Evolutionary conservation across 1,140 invertebrate species (phyloP).

Genomic region (Eupeodes corollae): DNA sequence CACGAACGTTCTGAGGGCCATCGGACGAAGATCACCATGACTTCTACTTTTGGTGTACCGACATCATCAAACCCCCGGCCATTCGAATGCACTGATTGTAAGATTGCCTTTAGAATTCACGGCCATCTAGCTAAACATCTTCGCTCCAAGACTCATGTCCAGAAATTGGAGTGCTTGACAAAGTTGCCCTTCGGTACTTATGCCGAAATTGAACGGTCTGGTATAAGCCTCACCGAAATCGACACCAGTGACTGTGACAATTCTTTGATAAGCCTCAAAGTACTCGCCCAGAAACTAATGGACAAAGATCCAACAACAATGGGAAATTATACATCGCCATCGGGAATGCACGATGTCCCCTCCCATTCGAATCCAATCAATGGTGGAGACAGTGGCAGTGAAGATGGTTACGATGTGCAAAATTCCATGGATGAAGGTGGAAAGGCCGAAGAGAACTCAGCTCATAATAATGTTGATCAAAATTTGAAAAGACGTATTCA

Average conservation of each 20-base stretch:
- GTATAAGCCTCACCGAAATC: slow-evolving; percentile 82
- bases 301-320: slow-evolving; percentile 63
- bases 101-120: slow-evolving; percentile 90
- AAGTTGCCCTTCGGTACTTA: slow-evolving; percentile 94
- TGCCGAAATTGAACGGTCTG: slow-evolving; percentile 83
- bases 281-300: slow-evolving; percentile 68
- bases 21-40: slow-evolving; percentile 83
- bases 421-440: too few species aligned
- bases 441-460: too few species aligned
- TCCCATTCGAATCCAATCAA: slow-evolving; percentile 8
- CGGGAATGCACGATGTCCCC: slow-evolving; percentile 22
- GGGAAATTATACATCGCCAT: slow-evolving; percentile 27
- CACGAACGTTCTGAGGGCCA: slow-evolving; percentile 82
- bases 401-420: slow-evolving; percentile 17
- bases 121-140: slow-evolving; percentile 94
- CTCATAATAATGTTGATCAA: too few species aligned
- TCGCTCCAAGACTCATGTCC: slow-evolving; percentile 92
- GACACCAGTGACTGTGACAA: slow-evolving; percentile 90
- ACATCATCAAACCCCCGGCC: slow-evolving; percentile 83
- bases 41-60: slow-evolving; percentile 70
- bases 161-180: slow-evolving; percentile 82
- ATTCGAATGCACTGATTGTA: slow-evolving; percentile 90
- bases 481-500: too few species aligned
- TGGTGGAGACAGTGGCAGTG: slow-evolving; percentile 24
- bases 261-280: slow-evolving; percentile 70